Conservation (phyloP, 2,113 vertebrate genomes). For the Cyprinodon tularosa region DNA sequence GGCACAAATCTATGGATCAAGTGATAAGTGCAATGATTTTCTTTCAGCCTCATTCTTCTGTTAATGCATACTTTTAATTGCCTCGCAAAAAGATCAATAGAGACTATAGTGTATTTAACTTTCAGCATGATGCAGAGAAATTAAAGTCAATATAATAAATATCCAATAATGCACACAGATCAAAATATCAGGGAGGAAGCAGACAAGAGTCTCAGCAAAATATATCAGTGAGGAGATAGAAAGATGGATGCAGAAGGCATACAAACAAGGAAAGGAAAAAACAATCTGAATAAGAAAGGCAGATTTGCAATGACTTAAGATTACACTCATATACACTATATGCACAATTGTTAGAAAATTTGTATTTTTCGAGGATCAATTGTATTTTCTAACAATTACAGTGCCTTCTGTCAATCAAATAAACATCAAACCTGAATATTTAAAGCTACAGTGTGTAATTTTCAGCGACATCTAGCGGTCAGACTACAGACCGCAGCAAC, state of each 20-base stretch:
- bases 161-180: slow-evolving; percentile 44
- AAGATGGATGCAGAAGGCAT: not conserved
- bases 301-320: not conserved
- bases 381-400: too few species aligned
- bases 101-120: slow-evolving; percentile 57
- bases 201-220: slow-evolving; percentile 1
- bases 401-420: too few species aligned
- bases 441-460: too few species aligned
- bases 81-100: slow-evolving; percentile 54
- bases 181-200: slow-evolving; percentile 14
- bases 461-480: too few species aligned
- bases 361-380: too few species aligned
- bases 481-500: too few species aligned
- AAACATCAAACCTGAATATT: too few species aligned
- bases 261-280: not conserved
- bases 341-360: too few species aligned
- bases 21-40: slow-evolving; percentile 50
- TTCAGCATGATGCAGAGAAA: slow-evolving; percentile 59
- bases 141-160: slow-evolving; percentile 71
- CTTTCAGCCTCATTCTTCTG: slow-evolving; percentile 44
- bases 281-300: not conserved
- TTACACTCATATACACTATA: too few species aligned
- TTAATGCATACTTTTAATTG: slow-evolving; percentile 69
- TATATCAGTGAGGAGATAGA: not conserved
- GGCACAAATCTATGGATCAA: slow-evolving; percentile 31